A percentile compares a stretch with the other conserved stretches of the same genome.
These are phyloP conservation scores for Cheilosia vernalis DNA, from an alignment of 2,888 invertebrate genomes.

Conservation along the genomic window DNA sequence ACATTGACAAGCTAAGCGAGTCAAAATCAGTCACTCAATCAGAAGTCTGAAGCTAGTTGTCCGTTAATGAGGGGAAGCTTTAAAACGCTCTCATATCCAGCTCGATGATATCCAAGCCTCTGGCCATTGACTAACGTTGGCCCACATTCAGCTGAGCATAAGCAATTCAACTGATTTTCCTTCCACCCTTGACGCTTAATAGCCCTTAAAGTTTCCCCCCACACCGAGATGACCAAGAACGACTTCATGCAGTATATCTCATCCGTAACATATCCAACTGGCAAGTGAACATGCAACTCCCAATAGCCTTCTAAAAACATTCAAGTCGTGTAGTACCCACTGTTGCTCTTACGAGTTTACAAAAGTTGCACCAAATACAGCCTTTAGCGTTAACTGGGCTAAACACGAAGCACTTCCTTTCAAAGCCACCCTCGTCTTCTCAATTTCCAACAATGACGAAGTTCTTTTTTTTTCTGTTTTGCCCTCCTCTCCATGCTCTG, in stretches of 20 bases:
- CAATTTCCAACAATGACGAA: conserved; percentile 21
- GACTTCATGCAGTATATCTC: conserved; percentile 16
- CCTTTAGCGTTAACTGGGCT: conserved; percentile 58
- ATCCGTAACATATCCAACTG: conserved; percentile 7
- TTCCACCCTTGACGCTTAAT: background rate
- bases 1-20: too few species aligned
- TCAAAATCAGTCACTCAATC: too few species aligned
- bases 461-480: background rate
- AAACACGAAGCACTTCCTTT: conserved; percentile 53
- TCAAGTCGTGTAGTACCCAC: conserved; percentile 3
- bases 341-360: conserved; percentile 10
- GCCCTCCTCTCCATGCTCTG: conserved; percentile 31
- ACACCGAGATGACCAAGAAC: conserved; percentile 29
- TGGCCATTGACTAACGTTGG: too few species aligned
- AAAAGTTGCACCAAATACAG: conserved; percentile 31
- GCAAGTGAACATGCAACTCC: conserved; percentile 28
- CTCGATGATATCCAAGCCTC: too few species aligned
- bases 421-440: conserved; percentile 14
- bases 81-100: too few species aligned
- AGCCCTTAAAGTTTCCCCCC: background rate
- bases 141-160: too few species aligned
- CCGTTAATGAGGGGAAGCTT: too few species aligned
- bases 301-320: conserved; percentile 7
- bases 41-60: too few species aligned
- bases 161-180: too few species aligned